Conservation (phyloP, 2,888 invertebrate species). For the Lasioglossum zephyrum region DNA sequence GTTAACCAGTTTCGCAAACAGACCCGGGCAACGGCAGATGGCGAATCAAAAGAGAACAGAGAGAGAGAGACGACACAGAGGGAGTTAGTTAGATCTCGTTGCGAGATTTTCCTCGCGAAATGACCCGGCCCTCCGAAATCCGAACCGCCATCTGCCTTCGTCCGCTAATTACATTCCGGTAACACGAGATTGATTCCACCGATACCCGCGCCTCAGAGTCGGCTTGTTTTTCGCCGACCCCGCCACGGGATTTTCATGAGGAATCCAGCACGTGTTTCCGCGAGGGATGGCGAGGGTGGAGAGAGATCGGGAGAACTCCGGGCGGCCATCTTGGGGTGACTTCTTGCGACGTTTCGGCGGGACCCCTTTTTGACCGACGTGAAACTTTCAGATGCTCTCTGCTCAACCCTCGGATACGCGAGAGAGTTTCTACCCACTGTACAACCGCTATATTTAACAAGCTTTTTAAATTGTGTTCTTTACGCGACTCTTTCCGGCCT, state of each 20-base stretch:
- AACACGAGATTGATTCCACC: conserved; percentile 27
- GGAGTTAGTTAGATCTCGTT: conserved; percentile 29
- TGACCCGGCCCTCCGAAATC: conserved; percentile 38
- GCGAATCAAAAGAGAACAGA: conserved; percentile 23
- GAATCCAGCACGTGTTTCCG: not conserved
- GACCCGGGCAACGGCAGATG: conserved; percentile 48
- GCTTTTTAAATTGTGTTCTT: not conserved
- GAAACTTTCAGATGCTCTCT: not conserved
- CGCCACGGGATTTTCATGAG: conserved; percentile 1
- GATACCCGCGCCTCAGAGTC: not conserved
- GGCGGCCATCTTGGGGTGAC: conserved; percentile 9
- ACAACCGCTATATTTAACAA: not conserved
- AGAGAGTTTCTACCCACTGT: not conserved
- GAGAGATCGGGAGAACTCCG: not conserved
- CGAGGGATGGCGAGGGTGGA: not conserved
- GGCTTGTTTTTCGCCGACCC: not conserved
- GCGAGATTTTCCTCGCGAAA: conserved; percentile 46
- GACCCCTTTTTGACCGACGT: not conserved
- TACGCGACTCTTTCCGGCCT: not conserved
- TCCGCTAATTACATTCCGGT: conserved; percentile 48
- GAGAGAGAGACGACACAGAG: not conserved
- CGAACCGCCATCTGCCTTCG: conserved; percentile 52
- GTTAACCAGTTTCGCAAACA: conserved; percentile 64
- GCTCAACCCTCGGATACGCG: not conserved
- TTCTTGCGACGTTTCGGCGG: not conserved